A percentile compares a stretch with the other conserved stretches of the same genome.
phyloP scores from a whole-genome alignment of 2,888 invertebrate species.

The Eristalinus aeneus region DNA sequence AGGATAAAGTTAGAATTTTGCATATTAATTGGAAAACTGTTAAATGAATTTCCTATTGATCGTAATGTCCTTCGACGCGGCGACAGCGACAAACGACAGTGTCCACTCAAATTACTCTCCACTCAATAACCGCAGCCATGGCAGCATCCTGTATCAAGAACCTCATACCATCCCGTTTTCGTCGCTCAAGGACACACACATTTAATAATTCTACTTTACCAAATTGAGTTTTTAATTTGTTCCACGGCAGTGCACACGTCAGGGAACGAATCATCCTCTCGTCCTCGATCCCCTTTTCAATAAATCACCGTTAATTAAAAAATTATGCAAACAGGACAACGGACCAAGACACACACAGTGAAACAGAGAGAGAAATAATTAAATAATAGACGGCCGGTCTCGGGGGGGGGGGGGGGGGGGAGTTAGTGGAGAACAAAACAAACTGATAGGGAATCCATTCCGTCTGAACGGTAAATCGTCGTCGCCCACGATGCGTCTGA shows the following conservation, averaged over 20 bases:
- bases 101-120: constrained; percentile 26
- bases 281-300: constrained; percentile 33
- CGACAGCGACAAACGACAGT: constrained; percentile 1
- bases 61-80: constrained; percentile 13
- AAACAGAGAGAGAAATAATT: constrained; percentile 44
- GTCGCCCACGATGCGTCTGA: background rate
- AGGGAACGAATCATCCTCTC: constrained; percentile 56
- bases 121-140: background rate
- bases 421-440: background rate
- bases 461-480: background rate
- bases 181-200: constrained; percentile 43
- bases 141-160: background rate
- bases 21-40: constrained; percentile 45
- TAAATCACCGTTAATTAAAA: constrained; percentile 70
- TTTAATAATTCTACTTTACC: constrained; percentile 68
- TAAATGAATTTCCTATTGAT: constrained; percentile 40
- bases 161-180: background rate
- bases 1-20: constrained; percentile 2
- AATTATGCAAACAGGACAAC: constrained; percentile 70
- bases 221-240: constrained; percentile 70
- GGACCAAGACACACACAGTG: constrained; percentile 11
- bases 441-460: constrained; percentile 17
- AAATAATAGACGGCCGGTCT: constrained; percentile 44
- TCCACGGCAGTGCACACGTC: constrained; percentile 62
- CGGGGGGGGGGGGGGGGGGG: background rate